Conservation (phyloP, 1,140 invertebrate species). For the Calephelis nemesis region DNA sequence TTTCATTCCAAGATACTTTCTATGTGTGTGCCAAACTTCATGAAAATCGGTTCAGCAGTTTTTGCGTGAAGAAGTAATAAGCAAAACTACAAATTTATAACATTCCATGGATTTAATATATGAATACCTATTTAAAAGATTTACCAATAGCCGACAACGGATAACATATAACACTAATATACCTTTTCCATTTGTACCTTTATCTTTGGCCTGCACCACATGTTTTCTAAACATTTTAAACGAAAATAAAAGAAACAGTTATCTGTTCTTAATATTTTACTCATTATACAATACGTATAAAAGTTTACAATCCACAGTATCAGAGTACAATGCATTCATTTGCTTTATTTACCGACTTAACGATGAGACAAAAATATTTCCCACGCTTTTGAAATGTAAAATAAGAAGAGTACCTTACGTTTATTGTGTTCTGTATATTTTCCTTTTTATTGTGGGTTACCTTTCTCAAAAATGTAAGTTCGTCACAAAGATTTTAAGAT, state of each 20-base stretch:
- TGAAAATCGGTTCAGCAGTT: too few relatives aligned
- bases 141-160: too few relatives aligned
- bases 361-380: conserved; percentile 13
- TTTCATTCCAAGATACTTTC: too few relatives aligned
- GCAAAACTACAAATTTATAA: too few relatives aligned
- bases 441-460: background rate
- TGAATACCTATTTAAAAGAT: too few relatives aligned
- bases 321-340: conserved; percentile 9
- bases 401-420: background rate
- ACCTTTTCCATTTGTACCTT: too few relatives aligned
- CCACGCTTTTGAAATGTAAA: conserved; percentile 3
- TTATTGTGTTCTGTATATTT: conserved; percentile 5
- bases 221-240: background rate
- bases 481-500: too few relatives aligned
- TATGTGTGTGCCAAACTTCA: too few relatives aligned
- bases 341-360: conserved; percentile 3
- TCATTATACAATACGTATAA: conserved; percentile 20
- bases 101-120: too few relatives aligned
- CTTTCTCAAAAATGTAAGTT: background rate
- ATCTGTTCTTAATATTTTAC: conserved; percentile 2
- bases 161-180: too few relatives aligned
- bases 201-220: too few relatives aligned
- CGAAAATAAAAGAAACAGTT: background rate
- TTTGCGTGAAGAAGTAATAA: too few relatives aligned
- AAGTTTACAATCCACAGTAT: conserved; percentile 7